Evolutionary conservation across 30 jellyfish, hydroid and myxozoan genomes (phyloP), one percentile per base, ranked within the genome.

Genomic region (Aurelia aurita): DNA sequence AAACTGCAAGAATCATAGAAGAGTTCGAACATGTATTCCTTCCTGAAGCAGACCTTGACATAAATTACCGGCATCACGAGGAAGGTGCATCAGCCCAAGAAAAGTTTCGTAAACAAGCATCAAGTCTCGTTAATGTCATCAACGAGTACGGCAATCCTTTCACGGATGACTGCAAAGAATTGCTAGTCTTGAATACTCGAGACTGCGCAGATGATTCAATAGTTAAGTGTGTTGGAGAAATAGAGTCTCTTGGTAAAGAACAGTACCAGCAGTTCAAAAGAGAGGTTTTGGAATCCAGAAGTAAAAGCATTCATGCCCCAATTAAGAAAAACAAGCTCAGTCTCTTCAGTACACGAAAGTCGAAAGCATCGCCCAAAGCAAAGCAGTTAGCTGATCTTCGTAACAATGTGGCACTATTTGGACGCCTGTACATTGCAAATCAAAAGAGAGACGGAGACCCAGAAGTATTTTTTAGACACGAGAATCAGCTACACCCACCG

Each of bases 361-460:
- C 23, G 26, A 35, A 31, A 21, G 35, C 35, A 67, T 13, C 23
- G 79, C 61, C 61, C 31, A 19, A 31, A 19, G 35, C 58, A 67
- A 67, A 67, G 79, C 61, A 67, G 73, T n/a, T 70, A 20, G 67
- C 67, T 70, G 64, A 23, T 43, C 34, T 58, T 76, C 61, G 76
- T 76, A 81, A 28, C 80, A 54, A 81, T 69, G 58, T 43, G 75
- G 45, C 91, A 14, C 65, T 81, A 66, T 81, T 81, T 81, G 68
- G 62, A 31, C 72, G 90, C 85, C 87, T 62, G 28, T 77, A 29
- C 85, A 26, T 80, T 61, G 90, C 87, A 51, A 51, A 62, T 44
- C 90, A 80, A 62, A 62, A 27, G 85, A 62, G 90, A 45, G 73
- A 65, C 78, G 74, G 90, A 61, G 78, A 80, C 78, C 85, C 55